Conservation (phyloP, 1,140 invertebrate species). For the Glomeris maerens region DNA sequence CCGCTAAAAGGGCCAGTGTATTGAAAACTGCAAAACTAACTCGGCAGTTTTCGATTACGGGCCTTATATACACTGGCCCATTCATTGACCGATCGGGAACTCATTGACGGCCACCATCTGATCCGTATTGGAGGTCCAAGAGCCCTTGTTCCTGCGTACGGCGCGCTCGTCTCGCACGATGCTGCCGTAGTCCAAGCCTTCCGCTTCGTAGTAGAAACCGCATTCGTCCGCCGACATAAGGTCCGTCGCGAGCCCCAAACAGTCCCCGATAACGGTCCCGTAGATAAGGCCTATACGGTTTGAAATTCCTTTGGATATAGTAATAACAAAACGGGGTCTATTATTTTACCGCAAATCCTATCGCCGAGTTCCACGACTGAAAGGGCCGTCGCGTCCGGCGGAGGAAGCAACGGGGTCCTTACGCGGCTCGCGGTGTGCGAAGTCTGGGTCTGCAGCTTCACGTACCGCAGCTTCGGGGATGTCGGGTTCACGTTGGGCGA, state of each 20-base stretch:
- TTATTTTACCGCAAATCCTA: constrained; percentile 27
- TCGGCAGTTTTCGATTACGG: too few relatives aligned
- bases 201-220: constrained; percentile 27
- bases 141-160: constrained; percentile 27
- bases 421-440: constrained; percentile 29
- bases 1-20: too few relatives aligned
- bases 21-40: too few relatives aligned
- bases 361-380: constrained; percentile 27
- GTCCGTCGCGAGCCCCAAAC: constrained; percentile 30
- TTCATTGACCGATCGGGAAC: too few relatives aligned
- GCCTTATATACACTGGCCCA: too few relatives aligned
- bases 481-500: constrained; percentile 27
- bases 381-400: constrained; percentile 22
- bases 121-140: constrained; percentile 32
- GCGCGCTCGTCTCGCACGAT: constrained; percentile 29
- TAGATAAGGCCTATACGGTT: constrained; percentile 32
- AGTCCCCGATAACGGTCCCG: constrained; percentile 34
- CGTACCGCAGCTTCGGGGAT: constrained; percentile 29
- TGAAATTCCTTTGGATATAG: too few relatives aligned
- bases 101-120: constrained; percentile 27
- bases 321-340: too few relatives aligned
- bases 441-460: constrained; percentile 31
- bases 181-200: constrained; percentile 22
- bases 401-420: constrained; percentile 30
- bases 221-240: constrained; percentile 29